Evolutionary conservation across 2,113 vertebrate species (phyloP).

Genomic region (Urocitellus parryii): DNA sequence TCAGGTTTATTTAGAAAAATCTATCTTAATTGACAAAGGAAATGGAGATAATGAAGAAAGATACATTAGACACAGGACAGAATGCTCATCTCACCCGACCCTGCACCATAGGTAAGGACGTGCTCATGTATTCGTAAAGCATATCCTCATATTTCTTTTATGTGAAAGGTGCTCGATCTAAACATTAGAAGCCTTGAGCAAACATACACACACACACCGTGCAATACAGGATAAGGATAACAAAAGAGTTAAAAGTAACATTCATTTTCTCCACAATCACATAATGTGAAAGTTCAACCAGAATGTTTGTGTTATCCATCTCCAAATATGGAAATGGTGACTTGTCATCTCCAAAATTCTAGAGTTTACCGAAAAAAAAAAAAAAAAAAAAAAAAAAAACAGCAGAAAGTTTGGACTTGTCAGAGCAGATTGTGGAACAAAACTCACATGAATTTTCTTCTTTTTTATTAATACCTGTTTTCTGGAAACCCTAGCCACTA

Average conservation of each 20-base stretch:
- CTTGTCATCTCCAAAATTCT: background rate
- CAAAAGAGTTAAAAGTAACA: background rate
- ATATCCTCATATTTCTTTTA: background rate
- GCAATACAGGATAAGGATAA: background rate
- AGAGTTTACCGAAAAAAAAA: background rate
- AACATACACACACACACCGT: background rate
- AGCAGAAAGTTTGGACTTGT: background rate
- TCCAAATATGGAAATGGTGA: background rate
- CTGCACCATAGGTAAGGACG: background rate
- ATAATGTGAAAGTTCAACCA: background rate
- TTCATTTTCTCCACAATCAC: background rate
- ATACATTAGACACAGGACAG: background rate
- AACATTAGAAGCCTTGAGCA: background rate
- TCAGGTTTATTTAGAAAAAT: background rate
- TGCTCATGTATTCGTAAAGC: background rate
- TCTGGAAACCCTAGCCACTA: background rate
- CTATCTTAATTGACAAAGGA: background rate
- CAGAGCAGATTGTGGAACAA: background rate
- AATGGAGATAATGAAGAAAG: background rate
- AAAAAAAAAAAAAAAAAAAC: background rate
- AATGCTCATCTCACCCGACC: background rate
- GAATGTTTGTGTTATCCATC: background rate
- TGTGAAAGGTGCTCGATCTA: background rate
- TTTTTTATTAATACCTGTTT: background rate
- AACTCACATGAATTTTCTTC: background rate